Percentiles rank a stretch among this genome's conserved stretches.
These are phyloP conservation scores for Siniperca scherzeri DNA, from an alignment of 2,797 vertebrate species.

Conservation along the genomic window DNA sequence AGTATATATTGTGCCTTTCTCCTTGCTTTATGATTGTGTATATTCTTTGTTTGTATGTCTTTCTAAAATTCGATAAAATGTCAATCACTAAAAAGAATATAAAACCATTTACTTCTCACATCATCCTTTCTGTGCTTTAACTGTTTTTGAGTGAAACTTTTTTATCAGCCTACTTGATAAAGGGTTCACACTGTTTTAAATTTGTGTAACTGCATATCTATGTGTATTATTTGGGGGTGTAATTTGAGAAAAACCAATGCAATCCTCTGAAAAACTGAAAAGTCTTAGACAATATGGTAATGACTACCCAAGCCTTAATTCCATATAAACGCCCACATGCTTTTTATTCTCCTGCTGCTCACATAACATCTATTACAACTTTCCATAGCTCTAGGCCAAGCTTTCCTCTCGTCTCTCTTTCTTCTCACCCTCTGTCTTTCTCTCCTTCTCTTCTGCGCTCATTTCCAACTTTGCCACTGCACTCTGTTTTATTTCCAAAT, in stretches of 20 bases:
- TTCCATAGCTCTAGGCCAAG: conserved; percentile 75
- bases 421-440: conserved; percentile 50
- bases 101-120: not conserved
- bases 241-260: conserved; percentile 57
- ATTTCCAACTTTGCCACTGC: conserved; percentile 62
- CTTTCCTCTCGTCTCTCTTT: conserved; percentile 64
- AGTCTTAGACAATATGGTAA: conserved; percentile 71
- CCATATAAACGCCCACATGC: conserved; percentile 71
- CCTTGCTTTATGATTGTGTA: too few relatives aligned
- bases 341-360: conserved; percentile 74
- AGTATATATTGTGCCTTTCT: too few relatives aligned
- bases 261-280: conserved; percentile 49
- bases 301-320: conserved; percentile 68
- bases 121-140: conserved; percentile 6
- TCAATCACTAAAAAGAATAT: not conserved
- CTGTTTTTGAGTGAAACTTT: conserved; percentile 1
- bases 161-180: conserved; percentile 10
- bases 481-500: conserved; percentile 71
- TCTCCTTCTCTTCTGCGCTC: conserved; percentile 53
- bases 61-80: too few relatives aligned
- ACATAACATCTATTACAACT: conserved; percentile 76
- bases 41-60: too few relatives aligned
- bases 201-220: conserved; percentile 10
- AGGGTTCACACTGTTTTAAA: not conserved
- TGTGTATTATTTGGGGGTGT: conserved; percentile 36